Evolutionary conservation across 2,113 vertebrate genomes (phyloP), one percentile per base, ranked within the genome.

Genomic region (Phalacrocorax aristotelis): DNA sequence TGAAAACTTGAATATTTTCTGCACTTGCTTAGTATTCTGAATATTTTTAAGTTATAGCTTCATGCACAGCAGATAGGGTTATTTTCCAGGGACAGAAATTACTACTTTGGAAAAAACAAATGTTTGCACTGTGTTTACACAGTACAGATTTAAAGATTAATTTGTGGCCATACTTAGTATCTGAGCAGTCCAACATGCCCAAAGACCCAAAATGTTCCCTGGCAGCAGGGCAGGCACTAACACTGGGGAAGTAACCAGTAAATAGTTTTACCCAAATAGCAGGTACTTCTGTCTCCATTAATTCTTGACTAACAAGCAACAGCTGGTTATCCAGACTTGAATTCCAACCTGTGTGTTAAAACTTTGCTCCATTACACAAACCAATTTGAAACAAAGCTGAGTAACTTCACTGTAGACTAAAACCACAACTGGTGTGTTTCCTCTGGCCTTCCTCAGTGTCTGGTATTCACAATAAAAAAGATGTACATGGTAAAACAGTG

Each of bases 361-460:
- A 64, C 6, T 66, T 66, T 51, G 3, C 16, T 83, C 18, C 19
- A 23, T 48, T 40, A 64, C 17, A 48, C 38, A 81, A 90, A 86
- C 7, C 18, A 46, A 18, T 58, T 8, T 62, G 26, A 64, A 78
- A 68, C 36, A 55, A 81, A 62, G 7, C 19, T 44, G 20, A 36
- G 18, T 75, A 70, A 60, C 29, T 83, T 58, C 0, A 0, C 1
- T 64, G 13, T 36, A 79, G 10, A 64, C 21, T 38, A 44, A 68
- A 75, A 40, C 21, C 1, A 0, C 36, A 79, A 36, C 8, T 7
- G 36, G 4, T 1, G 1, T 27, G 5, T 64, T 86, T 86, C 40
- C 11, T 17, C 8, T 46, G 32, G 12, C 4, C 27, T 42, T 68
- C 42, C 27, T 64, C 38, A 71, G 14, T 21, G 16, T n/a, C 22